Conservation (phyloP, 2,113 vertebrate species). For the Alexandromys fortis region DNA sequence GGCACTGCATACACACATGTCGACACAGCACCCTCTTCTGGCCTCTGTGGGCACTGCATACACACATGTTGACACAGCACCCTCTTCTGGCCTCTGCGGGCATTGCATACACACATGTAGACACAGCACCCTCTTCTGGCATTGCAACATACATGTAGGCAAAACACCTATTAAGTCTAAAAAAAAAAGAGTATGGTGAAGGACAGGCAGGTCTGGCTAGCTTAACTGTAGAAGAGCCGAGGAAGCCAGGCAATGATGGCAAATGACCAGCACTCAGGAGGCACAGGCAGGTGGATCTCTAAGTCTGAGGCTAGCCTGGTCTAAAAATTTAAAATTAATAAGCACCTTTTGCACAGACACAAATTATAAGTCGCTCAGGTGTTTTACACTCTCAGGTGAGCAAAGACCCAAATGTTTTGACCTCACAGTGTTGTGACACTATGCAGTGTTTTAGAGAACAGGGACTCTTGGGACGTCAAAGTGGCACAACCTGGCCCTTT, state of each 20-base stretch:
- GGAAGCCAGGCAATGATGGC: neutral
- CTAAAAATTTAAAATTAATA: neutral
- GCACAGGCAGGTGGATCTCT: neutral
- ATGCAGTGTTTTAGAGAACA: accelerated
- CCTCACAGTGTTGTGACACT: neutral
- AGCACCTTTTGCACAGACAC: neutral
- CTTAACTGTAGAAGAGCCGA: neutral
- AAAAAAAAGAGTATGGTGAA: neutral
- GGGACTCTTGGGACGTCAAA: neutral
- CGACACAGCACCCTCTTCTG: too few relatives aligned
- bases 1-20: too few relatives aligned
- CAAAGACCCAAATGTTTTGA: neutral
- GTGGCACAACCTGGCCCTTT: neutral
- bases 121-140: too few relatives aligned
- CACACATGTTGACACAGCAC: too few relatives aligned
- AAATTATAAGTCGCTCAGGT: neutral
- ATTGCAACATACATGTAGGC: too few relatives aligned
- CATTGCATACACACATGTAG: too few relatives aligned
- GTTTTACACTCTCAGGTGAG: neutral
- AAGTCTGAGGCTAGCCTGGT: neutral
- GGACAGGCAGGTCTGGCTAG: neutral
- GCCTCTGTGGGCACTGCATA: too few relatives aligned
- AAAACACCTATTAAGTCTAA: neutral
- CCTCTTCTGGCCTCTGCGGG: too few relatives aligned
- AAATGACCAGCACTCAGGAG: neutral